Percentiles rank a stretch among this genome's conserved stretches.
phyloP scores from a whole-genome alignment of 1,140 invertebrate species.

The Portunus trituberculatus region DNA sequence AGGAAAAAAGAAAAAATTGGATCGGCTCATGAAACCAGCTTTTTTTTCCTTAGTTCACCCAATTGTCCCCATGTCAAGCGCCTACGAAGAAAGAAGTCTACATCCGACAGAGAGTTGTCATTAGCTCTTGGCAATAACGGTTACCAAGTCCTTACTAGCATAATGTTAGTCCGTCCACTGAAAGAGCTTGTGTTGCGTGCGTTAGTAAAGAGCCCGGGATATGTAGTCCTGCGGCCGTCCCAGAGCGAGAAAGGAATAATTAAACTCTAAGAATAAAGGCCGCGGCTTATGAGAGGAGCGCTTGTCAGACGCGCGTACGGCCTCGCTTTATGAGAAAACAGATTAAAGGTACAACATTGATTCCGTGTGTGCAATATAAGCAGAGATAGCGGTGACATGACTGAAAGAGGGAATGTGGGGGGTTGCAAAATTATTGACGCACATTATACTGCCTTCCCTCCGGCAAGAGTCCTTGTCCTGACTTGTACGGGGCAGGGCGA shows the following conservation, averaged over 20 bases:
- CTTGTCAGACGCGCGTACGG: background rate
- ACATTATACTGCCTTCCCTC: background rate
- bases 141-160: too few relatives aligned
- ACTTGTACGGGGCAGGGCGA: background rate
- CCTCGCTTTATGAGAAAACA: background rate
- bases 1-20: too few relatives aligned
- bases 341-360: background rate
- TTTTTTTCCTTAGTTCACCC: too few relatives aligned
- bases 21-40: too few relatives aligned
- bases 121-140: too few relatives aligned
- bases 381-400: background rate
- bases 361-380: slow-evolving; percentile 22
- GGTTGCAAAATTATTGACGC: background rate
- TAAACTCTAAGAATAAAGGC: background rate
- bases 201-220: too few relatives aligned
- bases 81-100: too few relatives aligned
- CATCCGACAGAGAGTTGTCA: too few relatives aligned
- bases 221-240: background rate
- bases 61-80: too few relatives aligned
- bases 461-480: background rate
- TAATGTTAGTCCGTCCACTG: too few relatives aligned
- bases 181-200: too few relatives aligned
- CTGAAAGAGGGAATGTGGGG: background rate
- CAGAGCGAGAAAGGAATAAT: background rate
- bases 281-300: background rate